Conservation (phyloP, 2,797 vertebrate species). For the Danio tinwini region DNA sequence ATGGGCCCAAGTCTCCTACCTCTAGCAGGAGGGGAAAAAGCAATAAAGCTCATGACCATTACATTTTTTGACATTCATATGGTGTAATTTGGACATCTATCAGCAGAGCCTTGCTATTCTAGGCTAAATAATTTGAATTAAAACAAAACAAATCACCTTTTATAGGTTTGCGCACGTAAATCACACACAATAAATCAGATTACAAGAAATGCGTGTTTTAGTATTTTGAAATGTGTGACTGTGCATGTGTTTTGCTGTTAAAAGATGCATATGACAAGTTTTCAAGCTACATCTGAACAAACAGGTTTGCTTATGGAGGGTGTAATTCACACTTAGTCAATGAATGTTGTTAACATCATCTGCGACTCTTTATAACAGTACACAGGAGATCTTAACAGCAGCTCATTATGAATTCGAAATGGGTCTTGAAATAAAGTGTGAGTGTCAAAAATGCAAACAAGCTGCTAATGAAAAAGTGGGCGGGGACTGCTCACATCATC, state of each 20-base stretch:
- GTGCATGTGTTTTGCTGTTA: background rate
- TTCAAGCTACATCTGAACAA: conserved; percentile 17
- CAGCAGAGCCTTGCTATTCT: too few species aligned
- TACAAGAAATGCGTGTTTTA: background rate
- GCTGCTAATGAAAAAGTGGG: background rate
- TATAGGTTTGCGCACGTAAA: background rate
- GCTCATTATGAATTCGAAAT: background rate
- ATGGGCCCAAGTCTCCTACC: too few species aligned
- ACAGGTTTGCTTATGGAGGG: background rate
- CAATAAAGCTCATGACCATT: too few species aligned
- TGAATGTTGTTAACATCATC: background rate
- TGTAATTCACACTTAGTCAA: background rate
- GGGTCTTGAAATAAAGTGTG: background rate
- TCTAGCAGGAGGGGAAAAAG: too few species aligned
- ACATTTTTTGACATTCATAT: too few species aligned
- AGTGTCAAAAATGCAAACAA: background rate
- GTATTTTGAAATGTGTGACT: background rate
- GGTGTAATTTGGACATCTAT: too few species aligned
- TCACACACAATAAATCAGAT: conserved; percentile 5
- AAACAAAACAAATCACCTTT: background rate
- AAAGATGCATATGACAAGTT: background rate
- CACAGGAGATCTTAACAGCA: background rate
- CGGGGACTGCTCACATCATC: background rate
- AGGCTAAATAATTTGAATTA: background rate
- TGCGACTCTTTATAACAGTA: background rate